A percentile compares a stretch with the other conserved stretches of the same genome.
Conservation (phyloP, 2,797 vertebrate genomes). For the Salarias fasciatus region DNA sequence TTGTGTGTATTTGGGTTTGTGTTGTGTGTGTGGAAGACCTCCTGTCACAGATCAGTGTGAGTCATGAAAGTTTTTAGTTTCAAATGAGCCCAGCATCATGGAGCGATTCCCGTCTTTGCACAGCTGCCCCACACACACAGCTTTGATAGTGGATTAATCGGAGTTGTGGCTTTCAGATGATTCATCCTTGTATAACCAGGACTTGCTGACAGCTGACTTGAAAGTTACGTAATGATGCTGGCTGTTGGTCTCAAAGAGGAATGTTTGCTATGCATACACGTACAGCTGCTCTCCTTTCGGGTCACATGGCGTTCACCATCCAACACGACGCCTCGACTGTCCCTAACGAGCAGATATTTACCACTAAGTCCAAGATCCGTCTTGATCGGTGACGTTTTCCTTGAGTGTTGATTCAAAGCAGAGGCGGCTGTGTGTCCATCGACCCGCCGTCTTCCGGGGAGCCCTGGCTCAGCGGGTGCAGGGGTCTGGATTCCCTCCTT, state of each 20-base stretch:
- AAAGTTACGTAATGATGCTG: slow-evolving; percentile 1
- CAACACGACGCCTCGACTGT: too few species aligned
- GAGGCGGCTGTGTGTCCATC: slow-evolving; percentile 37
- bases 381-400: slow-evolving; percentile 24
- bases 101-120: too few species aligned
- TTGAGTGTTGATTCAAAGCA: slow-evolving; percentile 39
- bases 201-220: slow-evolving; percentile 1
- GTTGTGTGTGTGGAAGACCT: too few species aligned
- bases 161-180: slow-evolving; percentile 28
- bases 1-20: too few species aligned
- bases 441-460: slow-evolving; percentile 25
- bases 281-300: slow-evolving; percentile 3
- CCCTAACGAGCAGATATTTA: too few species aligned
- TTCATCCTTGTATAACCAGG: not conserved
- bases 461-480: slow-evolving; percentile 16
- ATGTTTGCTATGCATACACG: slow-evolving; percentile 25
- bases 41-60: too few species aligned
- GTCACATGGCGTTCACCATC: too few species aligned
- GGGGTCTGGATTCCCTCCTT: slow-evolving; percentile 35
- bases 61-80: too few species aligned
- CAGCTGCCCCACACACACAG: not conserved
- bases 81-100: too few species aligned
- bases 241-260: slow-evolving; percentile 17
- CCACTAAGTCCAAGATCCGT: slow-evolving; percentile 9
- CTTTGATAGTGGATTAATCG: slow-evolving; percentile 36